Evolutionary conservation across 2,888 invertebrate genomes (phyloP).

Genomic region (Drosophila neotestacea): DNA sequence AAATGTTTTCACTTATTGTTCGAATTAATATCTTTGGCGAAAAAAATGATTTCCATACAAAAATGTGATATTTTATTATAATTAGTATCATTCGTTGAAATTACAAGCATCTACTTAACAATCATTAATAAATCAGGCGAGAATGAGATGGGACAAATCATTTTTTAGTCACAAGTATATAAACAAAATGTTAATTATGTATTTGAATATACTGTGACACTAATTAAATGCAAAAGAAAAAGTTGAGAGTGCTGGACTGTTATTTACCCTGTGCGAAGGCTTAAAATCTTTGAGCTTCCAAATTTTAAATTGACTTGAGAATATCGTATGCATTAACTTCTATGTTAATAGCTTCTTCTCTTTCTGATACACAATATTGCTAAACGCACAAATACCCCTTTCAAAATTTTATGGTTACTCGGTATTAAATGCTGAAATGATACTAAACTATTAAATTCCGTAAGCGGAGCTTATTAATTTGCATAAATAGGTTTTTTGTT

Average conservation of each 20-base stretch:
- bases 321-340: too few relatives aligned
- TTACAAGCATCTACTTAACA: constrained; percentile 26
- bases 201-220: constrained; percentile 17
- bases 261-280: constrained; percentile 1
- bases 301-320: too few relatives aligned
- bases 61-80: constrained; percentile 6
- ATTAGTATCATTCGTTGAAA: constrained; percentile 10
- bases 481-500: constrained; percentile 62
- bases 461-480: constrained; percentile 63
- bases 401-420: background rate
- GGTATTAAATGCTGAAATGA: constrained; percentile 29
- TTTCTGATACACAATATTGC: too few relatives aligned
- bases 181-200: constrained; percentile 17
- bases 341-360: too few relatives aligned
- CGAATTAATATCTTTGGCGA: constrained; percentile 1
- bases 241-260: background rate
- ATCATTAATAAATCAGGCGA: constrained; percentile 22
- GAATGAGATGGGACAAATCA: constrained; percentile 13
- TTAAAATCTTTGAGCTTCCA: too few relatives aligned
- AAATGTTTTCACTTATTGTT: constrained; percentile 13
- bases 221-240: constrained; percentile 41
- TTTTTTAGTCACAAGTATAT: constrained; percentile 21
- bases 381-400: background rate
- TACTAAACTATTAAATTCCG: constrained; percentile 58
- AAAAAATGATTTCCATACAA: constrained; percentile 9